Conservation (phyloP, 2,797 vertebrate species). For the Rhabdophis nuchalis region DNA sequence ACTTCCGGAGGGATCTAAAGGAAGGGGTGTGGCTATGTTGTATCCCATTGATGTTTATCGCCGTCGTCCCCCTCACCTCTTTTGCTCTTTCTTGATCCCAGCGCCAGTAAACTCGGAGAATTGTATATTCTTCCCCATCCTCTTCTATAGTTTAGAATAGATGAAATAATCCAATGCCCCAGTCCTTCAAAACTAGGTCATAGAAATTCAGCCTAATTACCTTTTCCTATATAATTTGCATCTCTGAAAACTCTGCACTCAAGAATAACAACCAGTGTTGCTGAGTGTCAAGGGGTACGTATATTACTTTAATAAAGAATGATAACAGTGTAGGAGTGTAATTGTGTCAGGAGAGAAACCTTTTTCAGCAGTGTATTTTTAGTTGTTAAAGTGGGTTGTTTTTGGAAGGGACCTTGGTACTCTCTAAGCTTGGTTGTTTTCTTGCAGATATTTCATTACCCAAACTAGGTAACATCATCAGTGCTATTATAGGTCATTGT, state of each 20-base stretch:
- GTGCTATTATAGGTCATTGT: neutral
- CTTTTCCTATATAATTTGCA: neutral
- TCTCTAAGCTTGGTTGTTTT: neutral
- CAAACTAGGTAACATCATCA: neutral
- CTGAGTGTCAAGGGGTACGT: neutral
- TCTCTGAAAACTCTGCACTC: neutral
- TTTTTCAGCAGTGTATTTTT: neutral
- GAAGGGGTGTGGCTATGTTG: neutral
- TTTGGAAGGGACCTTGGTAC: neutral
- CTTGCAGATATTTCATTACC: neutral
- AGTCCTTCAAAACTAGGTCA: neutral
- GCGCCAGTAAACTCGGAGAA: neutral
- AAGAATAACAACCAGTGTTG: neutral
- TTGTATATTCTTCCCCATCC: neutral
- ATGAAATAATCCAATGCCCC: neutral
- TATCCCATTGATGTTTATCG: neutral
- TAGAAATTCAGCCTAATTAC: neutral
- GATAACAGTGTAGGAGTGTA: neutral
- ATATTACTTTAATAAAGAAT: neutral
- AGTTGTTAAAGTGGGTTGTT: neutral
- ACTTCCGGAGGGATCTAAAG: neutral
- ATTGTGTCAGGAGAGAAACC: neutral
- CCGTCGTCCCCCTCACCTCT: neutral
- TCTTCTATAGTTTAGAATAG: neutral
- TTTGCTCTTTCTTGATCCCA: neutral